Base-by-base conservation (phyloP, 2,888 invertebrate genomes). In the Drosophila pseudotalamancana region DNA sequence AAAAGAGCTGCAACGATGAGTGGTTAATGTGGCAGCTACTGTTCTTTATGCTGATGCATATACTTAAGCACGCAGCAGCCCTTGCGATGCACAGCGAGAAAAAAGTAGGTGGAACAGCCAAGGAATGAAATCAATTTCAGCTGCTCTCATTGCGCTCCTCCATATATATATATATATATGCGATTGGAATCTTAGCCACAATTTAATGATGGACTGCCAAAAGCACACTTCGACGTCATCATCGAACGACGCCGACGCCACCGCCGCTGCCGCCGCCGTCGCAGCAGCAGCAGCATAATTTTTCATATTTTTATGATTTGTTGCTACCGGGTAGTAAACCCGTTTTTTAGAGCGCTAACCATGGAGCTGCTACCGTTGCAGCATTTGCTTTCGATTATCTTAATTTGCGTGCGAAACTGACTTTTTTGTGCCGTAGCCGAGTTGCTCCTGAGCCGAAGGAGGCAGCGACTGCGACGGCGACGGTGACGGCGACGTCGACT, bases 401-500 rank as follows among this genome's bases (percentile, higher is more conserved):
- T 89, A 89, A 89, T 89, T 89, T 89, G 89, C 89, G 89, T 89
- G 89, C 89, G 89, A 89, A 89, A 89, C 87, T 88, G 89, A 89
- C 72, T 80, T 84, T 84, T 84, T 84, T 82, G 59, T 72, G 62
- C 69, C 56, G 49, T 48, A 65, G 54, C 46, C 40, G 45, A 37
- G 27, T 18, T 40, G 56, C 35, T 46, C 46, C 32, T 29, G 45
- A 29, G 50, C 31, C 23, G 31, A 31, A n/a, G n/a, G n/a, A 43
- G 43, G 29, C 43, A 29, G 43, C 27, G 43, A 19, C 43, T 4
- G 43, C 43, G 43, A 43, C 43, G 6, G 11, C 11, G 21, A 21
- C 59, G 14, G 27, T 23, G 23, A 16, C 56, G n/a, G 56, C 12
- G 40, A 21, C 60, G 37, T 46, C 16, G 27, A 6, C 50, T 45